A percentile compares a stretch with the other conserved stretches of the same genome.
phyloP scores from a whole-genome alignment of 2,113 vertebrate genomes.

The Hyperoodon ampullatus region DNA sequence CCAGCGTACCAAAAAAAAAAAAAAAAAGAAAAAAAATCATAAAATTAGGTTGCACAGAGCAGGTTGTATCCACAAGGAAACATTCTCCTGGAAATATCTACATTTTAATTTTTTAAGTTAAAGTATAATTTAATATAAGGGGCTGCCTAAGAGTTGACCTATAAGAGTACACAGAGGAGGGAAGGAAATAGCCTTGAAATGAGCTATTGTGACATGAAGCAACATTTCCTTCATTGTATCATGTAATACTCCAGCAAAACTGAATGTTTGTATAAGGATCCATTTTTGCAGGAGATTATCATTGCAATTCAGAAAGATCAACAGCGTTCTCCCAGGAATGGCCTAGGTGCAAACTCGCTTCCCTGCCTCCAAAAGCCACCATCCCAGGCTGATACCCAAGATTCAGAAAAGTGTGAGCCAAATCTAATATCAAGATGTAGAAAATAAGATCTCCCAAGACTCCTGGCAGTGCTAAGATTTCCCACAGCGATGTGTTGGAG shows the following conservation, averaged over 20 bases:
- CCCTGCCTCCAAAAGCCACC: background rate
- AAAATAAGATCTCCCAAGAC: background rate
- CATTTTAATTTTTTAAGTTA: background rate
- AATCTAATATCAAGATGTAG: background rate
- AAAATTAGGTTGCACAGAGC: background rate
- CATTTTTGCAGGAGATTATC: no score
- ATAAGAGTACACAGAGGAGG: background rate
- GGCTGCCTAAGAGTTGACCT: background rate
- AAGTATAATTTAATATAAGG: background rate
- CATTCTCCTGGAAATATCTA: background rate
- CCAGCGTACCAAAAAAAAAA: no score
- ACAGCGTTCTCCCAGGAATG: background rate
- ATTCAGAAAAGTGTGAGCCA: background rate
- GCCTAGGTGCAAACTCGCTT: background rate
- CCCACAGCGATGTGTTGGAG: background rate
- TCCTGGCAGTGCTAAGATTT: background rate
- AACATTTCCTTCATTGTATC: fast-evolving
- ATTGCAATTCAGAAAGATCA: background rate
- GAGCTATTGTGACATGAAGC: fast-evolving
- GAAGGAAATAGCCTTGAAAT: no score
- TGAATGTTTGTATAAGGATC: fast-evolving
- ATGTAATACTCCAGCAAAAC: fast-evolving
- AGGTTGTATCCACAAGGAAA: background rate
- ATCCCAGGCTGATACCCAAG: background rate
- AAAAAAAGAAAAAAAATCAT: background rate